Evolutionary conservation across 2,888 invertebrate species (phyloP), one percentile per base, ranked within the genome.

Genomic region (Parnassius mnemosyne): DNA sequence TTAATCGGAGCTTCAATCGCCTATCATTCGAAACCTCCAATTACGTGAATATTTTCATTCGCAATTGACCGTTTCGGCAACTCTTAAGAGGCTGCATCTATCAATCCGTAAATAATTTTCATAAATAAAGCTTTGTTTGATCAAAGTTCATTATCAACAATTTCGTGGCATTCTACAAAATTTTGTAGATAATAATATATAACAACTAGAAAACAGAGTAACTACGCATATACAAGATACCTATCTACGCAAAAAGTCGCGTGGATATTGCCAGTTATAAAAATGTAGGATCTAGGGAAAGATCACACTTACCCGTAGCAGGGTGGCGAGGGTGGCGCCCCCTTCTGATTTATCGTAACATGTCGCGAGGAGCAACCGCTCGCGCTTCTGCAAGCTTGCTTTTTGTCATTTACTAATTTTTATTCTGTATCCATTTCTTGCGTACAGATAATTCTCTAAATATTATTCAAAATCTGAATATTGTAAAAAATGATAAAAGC

Each of bases 261-360:
- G 73, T 81, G 80, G 79, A 85, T 81, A 80, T 78, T 78, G 78
- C 76, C 81, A 82, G 86, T 89, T 89, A 90, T 90, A 92, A 91
- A 92, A 91, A 90, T 90, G 88, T 89, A 82, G 88, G 87, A 88
- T 87, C 87, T 81, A 76, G 84, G 83, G 84, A 87, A 88, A 91
- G 91, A 91, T 91, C 90, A 91, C 89, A 87, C 88, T 81, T 78
- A 71, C 74, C 69, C 77, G 71, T 68, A 68, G 69, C 69, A 75
- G 70, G 78, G 78, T 75, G 77, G 77, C 72, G 80, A 83, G 84
- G 76, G 79, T 77, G 73, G 77, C 54, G 63, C 78, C 82, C 87
- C 88, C 87, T 78, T 73, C 87, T 89, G 89, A 92, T 91, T 92
- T 92, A 92, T 91, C 86, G 89, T 80, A 85, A 89, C 86, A 85